Conservation (phyloP, 2,888 invertebrate species). For the Agapetus fuscipes region DNA sequence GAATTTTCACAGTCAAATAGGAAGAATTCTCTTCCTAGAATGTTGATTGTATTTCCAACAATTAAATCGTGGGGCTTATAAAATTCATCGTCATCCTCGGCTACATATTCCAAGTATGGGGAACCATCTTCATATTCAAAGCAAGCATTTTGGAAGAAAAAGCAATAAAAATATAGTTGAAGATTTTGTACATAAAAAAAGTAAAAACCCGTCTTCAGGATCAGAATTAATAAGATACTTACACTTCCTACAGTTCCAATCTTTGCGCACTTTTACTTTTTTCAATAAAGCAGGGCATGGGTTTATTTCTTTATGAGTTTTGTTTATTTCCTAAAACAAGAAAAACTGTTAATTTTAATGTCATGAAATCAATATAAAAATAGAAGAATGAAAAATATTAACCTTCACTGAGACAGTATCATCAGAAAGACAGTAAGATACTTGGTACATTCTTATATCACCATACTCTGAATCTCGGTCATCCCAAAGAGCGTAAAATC, state of each 20-base stretch:
- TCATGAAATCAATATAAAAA: too few species aligned
- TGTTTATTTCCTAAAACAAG: too few species aligned
- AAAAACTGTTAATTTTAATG: too few species aligned
- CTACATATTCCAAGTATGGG: too few species aligned
- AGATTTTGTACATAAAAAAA: too few species aligned
- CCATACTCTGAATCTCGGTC: slow-evolving; percentile 49
- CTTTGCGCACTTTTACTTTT: slow-evolving; percentile 67
- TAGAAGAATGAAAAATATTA: slow-evolving; percentile 9
- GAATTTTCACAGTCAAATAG: slow-evolving; percentile 72
- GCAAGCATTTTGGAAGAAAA: too few species aligned
- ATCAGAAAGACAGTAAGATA: slow-evolving; percentile 73
- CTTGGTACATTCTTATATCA: slow-evolving; percentile 53
- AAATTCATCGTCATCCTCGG: slow-evolving; percentile 67
- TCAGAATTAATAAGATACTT: too few species aligned
- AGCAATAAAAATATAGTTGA: too few species aligned
- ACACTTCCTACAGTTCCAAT: too few species aligned
- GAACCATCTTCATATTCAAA: too few species aligned
- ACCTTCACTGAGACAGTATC: slow-evolving; percentile 68
- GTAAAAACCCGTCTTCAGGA: too few species aligned
- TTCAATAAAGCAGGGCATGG: slow-evolving; percentile 65
- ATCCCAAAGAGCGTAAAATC: slow-evolving; percentile 61
- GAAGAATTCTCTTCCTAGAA: slow-evolving; percentile 61
- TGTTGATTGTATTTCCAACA: slow-evolving; percentile 60
- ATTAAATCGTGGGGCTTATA: slow-evolving; percentile 69
- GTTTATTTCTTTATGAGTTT: too few species aligned